phyloP scores from a whole-genome alignment of 2,888 invertebrate genomes.

The Quadriops clusia region DNA sequence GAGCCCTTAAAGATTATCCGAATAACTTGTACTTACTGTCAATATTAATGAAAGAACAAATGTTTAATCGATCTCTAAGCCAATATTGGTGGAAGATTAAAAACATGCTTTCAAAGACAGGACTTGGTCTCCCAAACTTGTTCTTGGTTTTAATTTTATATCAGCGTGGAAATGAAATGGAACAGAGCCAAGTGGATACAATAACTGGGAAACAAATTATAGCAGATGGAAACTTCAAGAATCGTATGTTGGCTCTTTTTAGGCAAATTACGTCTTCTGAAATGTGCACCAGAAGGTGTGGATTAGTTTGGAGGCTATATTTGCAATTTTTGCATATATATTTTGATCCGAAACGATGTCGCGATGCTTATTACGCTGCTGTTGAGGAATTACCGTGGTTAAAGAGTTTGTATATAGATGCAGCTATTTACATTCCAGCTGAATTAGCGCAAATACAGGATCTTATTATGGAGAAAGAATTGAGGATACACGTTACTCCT shows the following conservation, averaged over 20 bases:
- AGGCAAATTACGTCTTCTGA: constrained; percentile 27
- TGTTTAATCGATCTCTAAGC: constrained; percentile 29
- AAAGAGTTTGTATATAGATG: constrained; percentile 52
- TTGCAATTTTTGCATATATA: constrained; percentile 44
- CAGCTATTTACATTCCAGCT: constrained; percentile 50
- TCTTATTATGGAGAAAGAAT: constrained; percentile 60
- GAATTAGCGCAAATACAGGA: constrained; percentile 59
- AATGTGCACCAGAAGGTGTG: constrained; percentile 38
- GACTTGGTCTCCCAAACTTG: constrained; percentile 37
- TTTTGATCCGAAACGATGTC: constrained; percentile 30
- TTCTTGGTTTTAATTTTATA: constrained; percentile 37
- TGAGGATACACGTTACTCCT: constrained; percentile 61
- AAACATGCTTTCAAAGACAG: constrained; percentile 32
- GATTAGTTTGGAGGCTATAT: constrained; percentile 51
- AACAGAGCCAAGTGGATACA: constrained; percentile 28
- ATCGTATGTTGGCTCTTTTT: constrained; percentile 32
- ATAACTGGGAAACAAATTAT: constrained; percentile 28
- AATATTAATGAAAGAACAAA: constrained; percentile 38
- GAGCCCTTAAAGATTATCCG: constrained; percentile 41
- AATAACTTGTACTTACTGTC: constrained; percentile 47
- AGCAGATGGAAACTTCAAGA: constrained; percentile 25
- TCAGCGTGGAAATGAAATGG: constrained; percentile 25
- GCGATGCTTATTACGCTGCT: constrained; percentile 41
- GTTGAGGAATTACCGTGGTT: constrained; percentile 54
- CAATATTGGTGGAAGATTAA: constrained; percentile 45